Percentiles rank a stretch among this genome's conserved stretches.
phyloP scores from a whole-genome alignment of 2,888 invertebrate genomes.

The Andricus quercusramuli region DNA sequence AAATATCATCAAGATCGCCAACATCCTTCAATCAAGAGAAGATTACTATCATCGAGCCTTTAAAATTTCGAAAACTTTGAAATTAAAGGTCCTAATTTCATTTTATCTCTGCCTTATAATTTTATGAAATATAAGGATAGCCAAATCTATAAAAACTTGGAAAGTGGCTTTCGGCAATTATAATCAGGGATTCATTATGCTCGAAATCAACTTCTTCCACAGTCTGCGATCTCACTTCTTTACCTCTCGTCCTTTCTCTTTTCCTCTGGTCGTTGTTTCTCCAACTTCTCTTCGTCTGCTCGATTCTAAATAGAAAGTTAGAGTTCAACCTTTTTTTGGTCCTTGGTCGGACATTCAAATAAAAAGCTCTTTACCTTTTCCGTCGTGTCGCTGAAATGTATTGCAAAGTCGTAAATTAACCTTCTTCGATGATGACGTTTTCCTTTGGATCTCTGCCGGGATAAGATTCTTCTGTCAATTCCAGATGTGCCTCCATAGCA shows the following conservation, averaged over 20 bases:
- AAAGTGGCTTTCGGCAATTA: conserved; percentile 20
- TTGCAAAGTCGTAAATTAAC: conserved; percentile 24
- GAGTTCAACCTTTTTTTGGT: conserved; percentile 18
- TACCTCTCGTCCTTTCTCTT: conserved; percentile 21
- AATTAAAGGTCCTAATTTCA: not conserved
- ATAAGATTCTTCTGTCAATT: conserved; percentile 38
- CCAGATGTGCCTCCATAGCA: conserved; percentile 5
- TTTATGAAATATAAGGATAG: not conserved
- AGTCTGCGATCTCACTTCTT: conserved; percentile 20
- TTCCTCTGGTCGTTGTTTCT: conserved; percentile 10
- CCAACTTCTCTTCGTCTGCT: not conserved
- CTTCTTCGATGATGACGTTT: conserved; percentile 5
- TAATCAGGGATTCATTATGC: conserved; percentile 20
- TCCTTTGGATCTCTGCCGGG: conserved; percentile 17
- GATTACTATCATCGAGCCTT: not conserved
- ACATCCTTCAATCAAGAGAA: not conserved
- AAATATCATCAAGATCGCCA: not conserved
- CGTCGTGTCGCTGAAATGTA: conserved; percentile 13
- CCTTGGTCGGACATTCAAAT: conserved; percentile 1
- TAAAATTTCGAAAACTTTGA: not conserved
- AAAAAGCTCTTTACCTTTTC: conserved; percentile 21
- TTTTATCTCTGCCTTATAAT: not conserved
- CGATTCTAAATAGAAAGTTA: conserved; percentile 39
- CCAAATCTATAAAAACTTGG: conserved; percentile 13
- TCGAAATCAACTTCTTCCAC: conserved; percentile 6